Evolutionary conservation across 1,140 invertebrate species (phyloP), one percentile per base, ranked within the genome.

Genomic region (Luehdorfia chinensis): DNA sequence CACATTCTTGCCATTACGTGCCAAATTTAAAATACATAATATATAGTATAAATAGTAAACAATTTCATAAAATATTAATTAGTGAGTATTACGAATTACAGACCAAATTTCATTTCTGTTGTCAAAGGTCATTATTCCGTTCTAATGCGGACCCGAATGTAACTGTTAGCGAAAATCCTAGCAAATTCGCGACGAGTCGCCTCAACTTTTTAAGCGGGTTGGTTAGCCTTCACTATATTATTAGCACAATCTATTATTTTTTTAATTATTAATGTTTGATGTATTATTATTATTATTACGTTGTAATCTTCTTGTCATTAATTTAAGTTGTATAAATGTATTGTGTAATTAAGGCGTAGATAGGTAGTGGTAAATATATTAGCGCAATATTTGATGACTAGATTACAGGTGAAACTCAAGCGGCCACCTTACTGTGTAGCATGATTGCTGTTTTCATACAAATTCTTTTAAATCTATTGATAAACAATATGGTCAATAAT

Each of bases 261-360:
- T 61, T 71, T n/a, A n/a, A 66, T 77, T 66, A 67, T 57, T 5
- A 41, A 58, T 56, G 36, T 43, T 65, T 48, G 46, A 49, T 75
- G 70, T 74, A 75, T 76, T 71, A 75, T 61, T 74, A 75, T 76
- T 71, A 75, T 61, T 67, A 63, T 66, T 71, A 57, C 59, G 75
- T 81, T 83, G 74, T 75, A 73, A 65, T 73, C 75, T 75, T 84
- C 80, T 84, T 80, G 80, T 84, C 80, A 84, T 78, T 84, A 84
- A 73, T 77, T 81, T 84, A 84, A 84, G 80, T 84, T 84, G 77
- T 84, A 81, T 81, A 84, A 84, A 81, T 80, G 70, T 84, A 81
- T 72, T 73, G 76, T 84, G 74, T 80, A 78, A 70, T 75, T 81
- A 81, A 84, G 76, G 67, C 64, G 76, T 84, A 84, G 80, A 64